phyloP scores from a whole-genome alignment of 2,888 invertebrate genomes.

The Eupithecia exiguata region DNA sequence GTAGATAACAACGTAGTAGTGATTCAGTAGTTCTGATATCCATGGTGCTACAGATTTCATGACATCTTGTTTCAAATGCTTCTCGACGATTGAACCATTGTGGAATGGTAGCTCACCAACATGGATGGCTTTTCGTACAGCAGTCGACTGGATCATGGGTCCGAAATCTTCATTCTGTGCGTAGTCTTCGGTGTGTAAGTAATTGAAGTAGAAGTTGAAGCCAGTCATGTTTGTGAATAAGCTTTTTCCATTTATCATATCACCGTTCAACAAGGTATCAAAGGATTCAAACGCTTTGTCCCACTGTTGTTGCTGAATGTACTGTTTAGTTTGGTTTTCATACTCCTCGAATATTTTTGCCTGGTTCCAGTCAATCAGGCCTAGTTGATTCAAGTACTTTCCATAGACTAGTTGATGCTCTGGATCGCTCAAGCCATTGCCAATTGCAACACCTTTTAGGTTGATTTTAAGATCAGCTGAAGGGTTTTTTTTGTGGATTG shows the following conservation, averaged over 20 bases:
- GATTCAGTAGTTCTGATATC: conserved; percentile 86
- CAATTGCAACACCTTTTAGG: conserved; percentile 88
- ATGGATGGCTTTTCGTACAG: conserved; percentile 90
- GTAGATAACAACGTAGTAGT: conserved; percentile 91
- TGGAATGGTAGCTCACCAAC: conserved; percentile 92
- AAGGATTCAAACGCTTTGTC: conserved; percentile 88
- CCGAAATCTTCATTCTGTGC: conserved; percentile 80
- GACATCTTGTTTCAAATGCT: conserved; percentile 88
- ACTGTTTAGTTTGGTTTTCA: conserved; percentile 83
- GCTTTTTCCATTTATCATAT: conserved; percentile 83
- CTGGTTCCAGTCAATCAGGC: conserved; percentile 87
- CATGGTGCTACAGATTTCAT: conserved; percentile 91
- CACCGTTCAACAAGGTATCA: conserved; percentile 88
- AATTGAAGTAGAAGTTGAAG: conserved; percentile 90
- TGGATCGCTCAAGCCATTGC: conserved; percentile 92
- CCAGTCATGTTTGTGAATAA: conserved; percentile 90
- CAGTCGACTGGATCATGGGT: conserved; percentile 85
- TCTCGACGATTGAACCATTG: conserved; percentile 86
- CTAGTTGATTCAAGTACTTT: conserved; percentile 91
- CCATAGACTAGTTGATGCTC: conserved; percentile 90
- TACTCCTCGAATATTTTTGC: conserved; percentile 83
- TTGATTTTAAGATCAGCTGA: conserved; percentile 87
- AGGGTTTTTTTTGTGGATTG: conserved; percentile 87
- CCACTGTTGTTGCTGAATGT: conserved; percentile 86
- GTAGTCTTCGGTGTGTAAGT: conserved; percentile 85